Base-by-base conservation (phyloP, 2,113 vertebrate genomes). In the Xyrauchen texanus region DNA sequence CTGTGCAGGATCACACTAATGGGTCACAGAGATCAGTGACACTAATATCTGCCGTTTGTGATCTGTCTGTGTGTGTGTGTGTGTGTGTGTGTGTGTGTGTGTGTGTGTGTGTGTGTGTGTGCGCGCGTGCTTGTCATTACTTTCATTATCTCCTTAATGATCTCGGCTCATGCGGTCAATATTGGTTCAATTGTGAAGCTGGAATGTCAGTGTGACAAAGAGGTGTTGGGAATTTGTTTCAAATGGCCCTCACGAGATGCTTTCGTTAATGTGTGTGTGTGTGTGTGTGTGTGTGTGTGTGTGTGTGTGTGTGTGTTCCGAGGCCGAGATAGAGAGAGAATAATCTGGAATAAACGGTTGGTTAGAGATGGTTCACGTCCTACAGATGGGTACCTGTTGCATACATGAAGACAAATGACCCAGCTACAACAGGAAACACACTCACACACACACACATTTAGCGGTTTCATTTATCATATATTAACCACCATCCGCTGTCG, bases 381-480 rank as follows among this genome's bases (percentile, higher is more conserved):
- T 85, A 84, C 91, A 91, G 87, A 90, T 91, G 89, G 86, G 85
- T 80, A 85, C 86, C 81, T 79, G 73, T 66, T 9, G 70, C 80
- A 8, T 66, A 44, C 49, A 60, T 79, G 78, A 80, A 71, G 69
- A 72, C 57, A 64, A 70, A 6, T 86, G 76, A 76, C 68, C 77
- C 76, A n/a, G n/a, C n/a, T n/a, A n/a, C n/a, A n/a, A n/a, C 34
- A 2, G 3, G 10, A 21, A 65, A n/a, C 52, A 42, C 60, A 45
- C 64, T 44, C 65, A 62, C 47, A 45, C 79, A 60, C 57, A 64
- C 66, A 63, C 57, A 69, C 79, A 76, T n/a, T n/a, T n/a, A n/a
- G n/a, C n/a, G n/a, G n/a, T n/a, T n/a, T n/a, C n/a, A n/a, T n/a
- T n/a, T n/a, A n/a, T n/a, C n/a, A n/a, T n/a, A n/a, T n/a, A n/a